These are phyloP conservation scores for Elachura formosa DNA, from an alignment of 2,113 vertebrate genomes.

Conservation along the genomic window DNA sequence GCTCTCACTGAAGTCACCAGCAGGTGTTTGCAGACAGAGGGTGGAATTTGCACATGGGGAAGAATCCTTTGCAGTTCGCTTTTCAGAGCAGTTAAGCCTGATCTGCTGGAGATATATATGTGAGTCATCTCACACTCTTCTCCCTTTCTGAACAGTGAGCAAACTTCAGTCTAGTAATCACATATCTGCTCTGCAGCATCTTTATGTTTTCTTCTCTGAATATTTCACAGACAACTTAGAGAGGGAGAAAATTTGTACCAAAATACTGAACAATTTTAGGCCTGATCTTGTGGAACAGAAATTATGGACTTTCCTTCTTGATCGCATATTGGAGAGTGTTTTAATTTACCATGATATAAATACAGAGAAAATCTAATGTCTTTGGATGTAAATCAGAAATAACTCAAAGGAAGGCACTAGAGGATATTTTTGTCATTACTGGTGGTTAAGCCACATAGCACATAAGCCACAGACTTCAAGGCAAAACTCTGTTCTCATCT, in stretches of 20 bases:
- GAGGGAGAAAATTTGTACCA: not conserved
- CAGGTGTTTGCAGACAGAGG: conserved; percentile 43
- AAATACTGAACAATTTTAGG: not conserved
- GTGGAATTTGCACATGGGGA: conserved; percentile 43
- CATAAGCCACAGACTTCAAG: not conserved
- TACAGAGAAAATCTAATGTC: not conserved
- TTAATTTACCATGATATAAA: not conserved
- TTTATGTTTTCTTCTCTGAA: not conserved
- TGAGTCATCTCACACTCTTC: conserved; percentile 49
- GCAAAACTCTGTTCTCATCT: not conserved
- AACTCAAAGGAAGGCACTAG: not conserved
- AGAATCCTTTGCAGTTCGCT: conserved; percentile 34
- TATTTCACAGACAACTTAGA: not conserved
- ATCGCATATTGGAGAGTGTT: not conserved
- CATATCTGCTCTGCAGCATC: not conserved
- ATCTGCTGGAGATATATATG: conserved; percentile 15
- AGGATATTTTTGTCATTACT: conserved; percentile 1
- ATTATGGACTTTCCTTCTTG: not conserved
- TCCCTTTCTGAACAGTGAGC: not conserved
- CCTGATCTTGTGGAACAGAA: not conserved
- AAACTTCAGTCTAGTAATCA: conserved; percentile 1
- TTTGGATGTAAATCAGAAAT: not conserved
- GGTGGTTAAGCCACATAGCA: not conserved
- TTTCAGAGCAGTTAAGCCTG: conserved; percentile 41
- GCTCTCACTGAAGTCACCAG: conserved; percentile 26